These are phyloP conservation scores for Lutraria lutraria DNA, from an alignment of 2,888 invertebrate species.

Conservation along the genomic window DNA sequence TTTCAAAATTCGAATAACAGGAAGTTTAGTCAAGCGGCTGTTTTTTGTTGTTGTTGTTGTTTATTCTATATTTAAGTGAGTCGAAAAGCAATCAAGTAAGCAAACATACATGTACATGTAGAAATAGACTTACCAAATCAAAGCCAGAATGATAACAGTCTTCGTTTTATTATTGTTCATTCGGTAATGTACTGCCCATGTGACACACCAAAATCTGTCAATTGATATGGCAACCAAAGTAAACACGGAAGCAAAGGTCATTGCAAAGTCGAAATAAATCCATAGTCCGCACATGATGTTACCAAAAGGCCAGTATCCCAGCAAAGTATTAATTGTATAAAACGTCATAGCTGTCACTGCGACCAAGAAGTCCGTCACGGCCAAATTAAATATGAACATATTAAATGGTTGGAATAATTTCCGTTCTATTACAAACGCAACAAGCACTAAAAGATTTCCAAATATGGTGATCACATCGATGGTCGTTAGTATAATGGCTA, in stretches of 20 bases:
- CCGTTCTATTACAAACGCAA: slow-evolving; percentile 82
- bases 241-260: slow-evolving; percentile 86
- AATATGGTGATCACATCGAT: slow-evolving; percentile 80
- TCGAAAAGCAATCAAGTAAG: too few species aligned
- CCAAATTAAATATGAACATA: slow-evolving; percentile 78
- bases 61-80: too few species aligned
- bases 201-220: slow-evolving; percentile 83
- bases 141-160: slow-evolving; percentile 67
- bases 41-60: too few species aligned
- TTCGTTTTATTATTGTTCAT: slow-evolving; percentile 76
- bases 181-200: slow-evolving; percentile 81
- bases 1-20: too few species aligned
- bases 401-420: slow-evolving; percentile 85
- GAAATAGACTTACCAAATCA: slow-evolving; percentile 77
- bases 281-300: slow-evolving; percentile 84
- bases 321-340: slow-evolving; percentile 84
- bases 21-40: too few species aligned
- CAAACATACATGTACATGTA: too few species aligned
- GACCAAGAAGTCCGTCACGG: slow-evolving; percentile 84
- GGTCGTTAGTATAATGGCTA: slow-evolving; percentile 73
- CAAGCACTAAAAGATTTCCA: slow-evolving; percentile 85
- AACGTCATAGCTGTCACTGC: slow-evolving; percentile 85
- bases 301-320: slow-evolving; percentile 86
- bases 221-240: slow-evolving; percentile 85
- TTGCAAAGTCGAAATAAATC: slow-evolving; percentile 86